phyloP scores from a whole-genome alignment of 2,113 vertebrate genomes.

The Amphilophus citrinellus region DNA sequence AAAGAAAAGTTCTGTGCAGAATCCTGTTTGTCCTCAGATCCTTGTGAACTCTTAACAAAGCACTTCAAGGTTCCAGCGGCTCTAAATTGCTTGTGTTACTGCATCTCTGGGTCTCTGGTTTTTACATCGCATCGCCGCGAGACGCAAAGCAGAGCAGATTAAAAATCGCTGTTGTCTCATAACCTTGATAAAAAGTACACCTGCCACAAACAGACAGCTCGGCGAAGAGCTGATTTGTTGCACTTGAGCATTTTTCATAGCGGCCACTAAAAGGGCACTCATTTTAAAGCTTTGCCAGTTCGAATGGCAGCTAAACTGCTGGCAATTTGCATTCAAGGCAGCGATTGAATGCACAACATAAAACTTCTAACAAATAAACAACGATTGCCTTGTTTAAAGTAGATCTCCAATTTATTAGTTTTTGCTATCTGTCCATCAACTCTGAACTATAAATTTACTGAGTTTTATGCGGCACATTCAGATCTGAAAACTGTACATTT shows the following conservation, averaged over 20 bases:
- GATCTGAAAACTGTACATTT: conserved; percentile 12
- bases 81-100: conserved; percentile 41
- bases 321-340: background rate
- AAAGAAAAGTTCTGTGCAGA: conserved; percentile 26
- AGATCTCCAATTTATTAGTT: background rate
- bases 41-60: conserved; percentile 61
- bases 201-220: background rate
- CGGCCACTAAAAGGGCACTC: background rate
- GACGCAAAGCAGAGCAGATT: conserved; percentile 28
- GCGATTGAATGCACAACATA: background rate
- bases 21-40: conserved; percentile 47
- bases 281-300: background rate
- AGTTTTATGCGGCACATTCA: background rate
- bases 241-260: background rate
- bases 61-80: conserved; percentile 59
- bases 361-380: background rate
- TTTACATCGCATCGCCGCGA: background rate
- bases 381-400: background rate
- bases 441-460: background rate
- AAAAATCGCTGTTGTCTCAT: conserved; percentile 9
- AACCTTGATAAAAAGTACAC: conserved; percentile 34
- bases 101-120: conserved; percentile 24
- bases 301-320: background rate
- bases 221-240: background rate
- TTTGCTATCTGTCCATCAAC: background rate